Conservation (phyloP, 2,797 vertebrate species). For the Astyanax mexicanus region DNA sequence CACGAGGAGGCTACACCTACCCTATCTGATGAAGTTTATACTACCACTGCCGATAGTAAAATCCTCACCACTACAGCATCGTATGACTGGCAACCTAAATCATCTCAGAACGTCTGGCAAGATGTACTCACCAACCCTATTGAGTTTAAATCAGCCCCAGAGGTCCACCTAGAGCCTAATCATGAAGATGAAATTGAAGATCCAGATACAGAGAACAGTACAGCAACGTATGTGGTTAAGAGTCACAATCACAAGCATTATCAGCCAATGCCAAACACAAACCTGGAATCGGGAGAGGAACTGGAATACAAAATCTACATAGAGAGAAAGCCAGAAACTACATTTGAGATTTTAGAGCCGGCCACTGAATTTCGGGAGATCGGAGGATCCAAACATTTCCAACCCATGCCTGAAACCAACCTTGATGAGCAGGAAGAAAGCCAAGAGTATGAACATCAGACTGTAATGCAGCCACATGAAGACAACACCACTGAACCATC, state of each 20-base stretch:
- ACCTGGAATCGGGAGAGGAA: conserved; percentile 46
- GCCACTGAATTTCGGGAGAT: conserved; percentile 24
- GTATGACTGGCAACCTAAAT: conserved; percentile 41
- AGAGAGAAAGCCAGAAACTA: conserved; percentile 15
- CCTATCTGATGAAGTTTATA: conserved; percentile 39
- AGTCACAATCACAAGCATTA: conserved; percentile 65
- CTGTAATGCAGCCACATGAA: background rate
- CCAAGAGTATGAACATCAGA: background rate
- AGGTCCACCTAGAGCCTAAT: conserved; percentile 51
- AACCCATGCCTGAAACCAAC: conserved; percentile 56
- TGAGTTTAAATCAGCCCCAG: conserved; percentile 52
- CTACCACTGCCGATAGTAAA: conserved; percentile 29
- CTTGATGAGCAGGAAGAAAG: conserved; percentile 38
- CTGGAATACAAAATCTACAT: conserved; percentile 22
- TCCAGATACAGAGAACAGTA: conserved; percentile 34
- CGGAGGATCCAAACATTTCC: conserved; percentile 56
- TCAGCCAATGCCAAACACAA: conserved; percentile 57
- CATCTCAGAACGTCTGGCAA: conserved; percentile 44
- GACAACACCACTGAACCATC: conserved; percentile 33
- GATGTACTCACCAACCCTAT: conserved; percentile 13
- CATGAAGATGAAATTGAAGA: conserved; percentile 31
- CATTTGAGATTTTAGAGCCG: conserved; percentile 1
- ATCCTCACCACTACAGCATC: conserved; percentile 44
- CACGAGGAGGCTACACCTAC: conserved; percentile 24
- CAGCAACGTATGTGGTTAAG: conserved; percentile 37